Percentiles rank a stretch among this genome's conserved stretches.
Evolutionary conservation across 2,113 vertebrate genomes (phyloP).

Genomic region (Axis porcinus): DNA sequence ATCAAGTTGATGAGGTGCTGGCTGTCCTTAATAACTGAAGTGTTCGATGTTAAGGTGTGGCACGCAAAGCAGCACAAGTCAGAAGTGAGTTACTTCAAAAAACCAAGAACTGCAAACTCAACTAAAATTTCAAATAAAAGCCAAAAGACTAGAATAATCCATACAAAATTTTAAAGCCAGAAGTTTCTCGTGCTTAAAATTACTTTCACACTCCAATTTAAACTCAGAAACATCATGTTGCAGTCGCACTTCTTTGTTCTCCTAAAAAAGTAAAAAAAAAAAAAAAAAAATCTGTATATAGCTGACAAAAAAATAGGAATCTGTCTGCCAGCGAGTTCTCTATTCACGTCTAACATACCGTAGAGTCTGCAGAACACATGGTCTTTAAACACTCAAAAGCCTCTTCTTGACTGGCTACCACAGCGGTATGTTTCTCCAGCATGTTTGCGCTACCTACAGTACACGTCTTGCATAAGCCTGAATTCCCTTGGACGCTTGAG

Average conservation of each 20-base stretch:
- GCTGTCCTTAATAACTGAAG: background rate
- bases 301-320: conserved; percentile 65
- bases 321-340: conserved; percentile 50
- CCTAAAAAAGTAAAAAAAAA: conserved; percentile 55
- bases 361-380: conserved; percentile 44
- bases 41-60: background rate
- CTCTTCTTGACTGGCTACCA: conserved; percentile 43
- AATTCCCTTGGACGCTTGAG: conserved; percentile 23
- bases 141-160: conserved; percentile 61
- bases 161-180: conserved; percentile 66
- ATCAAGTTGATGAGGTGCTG: background rate
- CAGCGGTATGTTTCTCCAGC: conserved; percentile 35
- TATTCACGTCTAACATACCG: conserved; percentile 24
- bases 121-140: conserved; percentile 62
- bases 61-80: background rate
- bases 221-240: conserved; percentile 72
- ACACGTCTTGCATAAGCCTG: conserved; percentile 48
- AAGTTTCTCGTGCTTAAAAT: conserved; percentile 72
- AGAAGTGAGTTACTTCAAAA: conserved; percentile 15
- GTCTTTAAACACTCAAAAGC: conserved; percentile 52
- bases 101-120: conserved; percentile 48
- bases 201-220: conserved; percentile 74
- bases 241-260: conserved; percentile 72
- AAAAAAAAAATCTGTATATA: conserved; percentile 43
- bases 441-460: conserved; percentile 42